These are phyloP conservation scores for Drosophila seguyi DNA, from an alignment of 1,140 invertebrate species.

Conservation along the genomic window DNA sequence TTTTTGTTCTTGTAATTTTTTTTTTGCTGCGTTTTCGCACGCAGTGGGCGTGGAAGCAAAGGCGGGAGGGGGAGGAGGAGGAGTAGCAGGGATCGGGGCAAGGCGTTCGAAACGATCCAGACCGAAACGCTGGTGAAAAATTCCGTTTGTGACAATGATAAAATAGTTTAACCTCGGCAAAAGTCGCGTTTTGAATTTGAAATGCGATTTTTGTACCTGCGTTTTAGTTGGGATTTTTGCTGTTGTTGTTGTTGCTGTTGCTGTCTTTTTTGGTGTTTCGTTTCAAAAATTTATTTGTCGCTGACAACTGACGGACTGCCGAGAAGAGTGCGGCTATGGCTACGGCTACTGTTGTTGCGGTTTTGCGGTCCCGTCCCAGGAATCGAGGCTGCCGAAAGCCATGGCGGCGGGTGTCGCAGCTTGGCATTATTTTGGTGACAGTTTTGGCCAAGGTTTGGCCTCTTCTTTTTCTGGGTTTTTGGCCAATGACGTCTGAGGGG, in stretches of 20 bases:
- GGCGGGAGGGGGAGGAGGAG: constrained; percentile 12
- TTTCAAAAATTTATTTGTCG: constrained; percentile 69
- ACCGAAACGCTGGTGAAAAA: constrained; percentile 74
- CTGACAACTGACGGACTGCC: constrained; percentile 51
- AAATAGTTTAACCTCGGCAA: constrained; percentile 82
- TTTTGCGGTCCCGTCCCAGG: constrained; percentile 32
- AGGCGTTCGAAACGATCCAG: constrained; percentile 59
- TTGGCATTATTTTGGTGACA: constrained; percentile 67
- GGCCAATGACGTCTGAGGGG: constrained; percentile 28
- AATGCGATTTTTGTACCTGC: constrained; percentile 67
- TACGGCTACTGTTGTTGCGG: constrained; percentile 54
- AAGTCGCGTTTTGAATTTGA: constrained; percentile 84
- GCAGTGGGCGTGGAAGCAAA: constrained; percentile 55
- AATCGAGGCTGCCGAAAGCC: constrained; percentile 21
- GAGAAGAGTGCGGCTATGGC: too few species aligned
- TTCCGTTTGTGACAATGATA: constrained; percentile 84
- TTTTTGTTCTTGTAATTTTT: constrained; percentile 4
- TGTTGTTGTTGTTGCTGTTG: too few species aligned
- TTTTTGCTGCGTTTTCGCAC: constrained; percentile 79
- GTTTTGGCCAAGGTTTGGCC: constrained; percentile 27
- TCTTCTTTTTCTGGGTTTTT: constrained; percentile 8
- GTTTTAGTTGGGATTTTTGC: constrained; percentile 58
- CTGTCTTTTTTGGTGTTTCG: constrained; percentile 62
- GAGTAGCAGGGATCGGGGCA: not conserved
- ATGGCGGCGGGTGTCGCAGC: constrained; percentile 15